Conservation (phyloP, 1,140 invertebrate genomes). For the Leucophenga varia region DNA sequence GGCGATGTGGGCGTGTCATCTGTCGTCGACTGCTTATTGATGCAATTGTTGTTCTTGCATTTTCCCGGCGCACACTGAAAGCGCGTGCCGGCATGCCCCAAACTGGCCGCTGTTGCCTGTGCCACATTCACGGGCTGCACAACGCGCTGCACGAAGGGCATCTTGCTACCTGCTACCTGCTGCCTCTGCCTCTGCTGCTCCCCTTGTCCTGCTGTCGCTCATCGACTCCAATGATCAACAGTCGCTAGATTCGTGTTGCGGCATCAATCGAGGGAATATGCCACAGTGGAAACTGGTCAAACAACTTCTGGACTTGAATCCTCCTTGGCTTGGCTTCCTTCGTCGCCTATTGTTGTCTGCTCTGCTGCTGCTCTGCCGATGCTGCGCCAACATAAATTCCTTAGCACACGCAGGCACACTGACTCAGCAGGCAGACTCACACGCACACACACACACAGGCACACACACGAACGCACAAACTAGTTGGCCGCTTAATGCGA, state of each 20-base stretch:
- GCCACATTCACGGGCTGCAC: slow-evolving; percentile 70
- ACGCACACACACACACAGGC: slow-evolving; percentile 6
- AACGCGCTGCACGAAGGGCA: slow-evolving; percentile 74
- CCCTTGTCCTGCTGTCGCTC: slow-evolving; percentile 2
- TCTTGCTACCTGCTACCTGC: slow-evolving; percentile 46
- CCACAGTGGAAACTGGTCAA: slow-evolving; percentile 47
- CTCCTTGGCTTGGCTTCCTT: slow-evolving; percentile 25
- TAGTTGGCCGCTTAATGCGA: slow-evolving; percentile 25
- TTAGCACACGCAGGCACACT: slow-evolving; percentile 21
- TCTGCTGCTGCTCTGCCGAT: slow-evolving; percentile 18
- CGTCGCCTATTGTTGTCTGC: slow-evolving; percentile 39
- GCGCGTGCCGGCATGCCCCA: slow-evolving; percentile 41
- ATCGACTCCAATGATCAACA: slow-evolving; percentile 11
- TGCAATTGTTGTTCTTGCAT: slow-evolving; percentile 53
- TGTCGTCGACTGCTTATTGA: slow-evolving; percentile 32
- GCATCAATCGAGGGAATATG: slow-evolving; percentile 11
- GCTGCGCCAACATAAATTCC: slow-evolving; percentile 36
- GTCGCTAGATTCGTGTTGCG: slow-evolving; percentile 7
- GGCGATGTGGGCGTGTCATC: slow-evolving; percentile 19
- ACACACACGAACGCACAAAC: slow-evolving; percentile 30
- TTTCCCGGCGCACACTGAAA: slow-evolving; percentile 47
- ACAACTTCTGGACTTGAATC: slow-evolving; percentile 49
- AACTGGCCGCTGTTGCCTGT: slow-evolving; percentile 61
- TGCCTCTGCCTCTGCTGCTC: slow-evolving; percentile 13
- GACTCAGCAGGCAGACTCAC: too few species aligned